A percentile compares a stretch with the other conserved stretches of the same genome.
Evolutionary conservation across 2,888 invertebrate genomes (phyloP).

Genomic region (Luperina nickerlii): DNA sequence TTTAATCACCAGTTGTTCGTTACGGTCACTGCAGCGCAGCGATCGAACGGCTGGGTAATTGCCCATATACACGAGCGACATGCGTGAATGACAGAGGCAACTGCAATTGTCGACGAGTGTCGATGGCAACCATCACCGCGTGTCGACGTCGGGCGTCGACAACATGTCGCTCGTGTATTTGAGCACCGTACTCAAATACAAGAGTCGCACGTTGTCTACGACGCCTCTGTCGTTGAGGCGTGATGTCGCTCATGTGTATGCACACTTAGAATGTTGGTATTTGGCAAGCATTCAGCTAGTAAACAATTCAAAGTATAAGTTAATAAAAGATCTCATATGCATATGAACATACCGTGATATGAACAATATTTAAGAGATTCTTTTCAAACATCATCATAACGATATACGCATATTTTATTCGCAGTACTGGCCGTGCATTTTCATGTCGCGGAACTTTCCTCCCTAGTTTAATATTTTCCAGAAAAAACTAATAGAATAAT

Average conservation of each 20-base stretch:
- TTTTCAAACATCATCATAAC: background rate
- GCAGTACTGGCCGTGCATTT: background rate
- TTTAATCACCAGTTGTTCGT: background rate
- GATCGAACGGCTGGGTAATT: background rate
- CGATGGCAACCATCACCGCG: background rate
- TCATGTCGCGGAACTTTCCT: slow-evolving; percentile 4
- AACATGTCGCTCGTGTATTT: background rate
- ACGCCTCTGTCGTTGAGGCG: background rate
- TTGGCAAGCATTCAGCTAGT: too few species aligned
- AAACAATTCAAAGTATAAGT: too few species aligned
- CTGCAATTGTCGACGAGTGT: background rate
- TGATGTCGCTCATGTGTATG: background rate
- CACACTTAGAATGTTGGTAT: background rate
- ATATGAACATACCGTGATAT: background rate
- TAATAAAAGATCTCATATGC: background rate
- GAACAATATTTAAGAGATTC: background rate
- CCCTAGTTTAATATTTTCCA: background rate
- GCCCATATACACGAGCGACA: background rate
- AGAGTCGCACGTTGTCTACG: background rate
- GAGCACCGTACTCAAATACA: background rate
- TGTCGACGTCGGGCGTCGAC: background rate
- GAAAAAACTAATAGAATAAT: slow-evolving; percentile 21
- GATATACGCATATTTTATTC: slow-evolving; percentile 4
- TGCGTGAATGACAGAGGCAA: background rate
- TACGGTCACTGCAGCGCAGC: background rate